Percentiles rank a stretch among this genome's conserved stretches.
These are phyloP conservation scores for Anhinga anhinga DNA, from an alignment of 2,113 vertebrate genomes.

Conservation along the genomic window DNA sequence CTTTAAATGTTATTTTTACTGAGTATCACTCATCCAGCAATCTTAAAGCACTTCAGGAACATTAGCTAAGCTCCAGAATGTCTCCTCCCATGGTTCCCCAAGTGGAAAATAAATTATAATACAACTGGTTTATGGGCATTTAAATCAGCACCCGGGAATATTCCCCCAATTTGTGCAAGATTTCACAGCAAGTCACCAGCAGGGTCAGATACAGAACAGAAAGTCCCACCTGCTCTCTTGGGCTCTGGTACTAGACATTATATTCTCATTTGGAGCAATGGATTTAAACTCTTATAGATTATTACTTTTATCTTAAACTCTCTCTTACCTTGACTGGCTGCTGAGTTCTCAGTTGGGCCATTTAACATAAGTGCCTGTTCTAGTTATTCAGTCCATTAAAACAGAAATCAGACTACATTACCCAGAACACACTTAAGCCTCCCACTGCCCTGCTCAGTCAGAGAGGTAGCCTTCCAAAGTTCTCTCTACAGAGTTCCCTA, in stretches of 20 bases:
- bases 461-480: not conserved
- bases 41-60: not conserved
- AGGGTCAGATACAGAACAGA: not conserved
- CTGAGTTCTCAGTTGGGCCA: not conserved
- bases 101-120: not conserved
- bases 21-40: not conserved
- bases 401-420: slow-evolving; percentile 55
- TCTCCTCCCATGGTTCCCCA: not conserved
- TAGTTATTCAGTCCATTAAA: slow-evolving; percentile 56
- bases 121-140: not conserved
- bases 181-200: not conserved
- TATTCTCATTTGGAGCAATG: not conserved
- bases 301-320: slow-evolving; percentile 22
- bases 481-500: not conserved
- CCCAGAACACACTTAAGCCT: slow-evolving; percentile 44
- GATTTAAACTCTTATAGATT: not conserved
- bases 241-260: not conserved
- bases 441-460: not conserved
- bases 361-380: slow-evolving; percentile 45
- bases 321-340: not conserved
- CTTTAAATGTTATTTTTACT: not conserved
- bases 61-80: not conserved
- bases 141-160: not conserved
- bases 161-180: not conserved
- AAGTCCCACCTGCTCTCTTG: not conserved